Percentiles rank a stretch among this genome's conserved stretches.
Conservation (phyloP, 2,797 vertebrate genomes). For the Glossophaga mutica region DNA sequence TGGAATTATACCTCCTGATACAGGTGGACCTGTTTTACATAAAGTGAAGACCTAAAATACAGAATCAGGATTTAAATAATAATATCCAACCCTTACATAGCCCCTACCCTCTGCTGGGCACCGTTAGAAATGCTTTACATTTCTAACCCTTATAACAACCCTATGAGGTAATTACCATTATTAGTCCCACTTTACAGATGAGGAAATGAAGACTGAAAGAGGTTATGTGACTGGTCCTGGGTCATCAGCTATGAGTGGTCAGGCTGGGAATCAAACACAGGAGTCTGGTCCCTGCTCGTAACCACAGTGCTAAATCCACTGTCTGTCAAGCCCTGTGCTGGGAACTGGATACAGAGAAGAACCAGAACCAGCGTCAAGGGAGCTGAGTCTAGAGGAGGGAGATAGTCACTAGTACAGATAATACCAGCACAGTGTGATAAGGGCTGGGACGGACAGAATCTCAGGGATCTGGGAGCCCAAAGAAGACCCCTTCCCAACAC, state of each 20-base stretch:
- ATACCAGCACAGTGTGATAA: not conserved
- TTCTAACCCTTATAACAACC: not conserved
- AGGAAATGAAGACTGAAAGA: conserved; percentile 6
- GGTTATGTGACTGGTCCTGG: not conserved
- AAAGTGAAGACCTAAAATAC: not conserved
- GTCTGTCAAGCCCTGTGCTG: not conserved
- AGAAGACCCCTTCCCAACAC: not conserved
- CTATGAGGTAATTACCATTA: not conserved
- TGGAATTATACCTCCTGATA: not conserved
- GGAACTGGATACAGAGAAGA: not conserved
- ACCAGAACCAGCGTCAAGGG: not conserved
- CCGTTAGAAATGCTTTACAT: conserved; percentile 12
- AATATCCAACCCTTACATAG: not conserved
- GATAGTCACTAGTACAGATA: not conserved
- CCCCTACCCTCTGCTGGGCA: not conserved
- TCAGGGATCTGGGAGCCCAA: not conserved
- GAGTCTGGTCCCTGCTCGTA: not conserved
- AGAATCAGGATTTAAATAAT: conserved; percentile 26
- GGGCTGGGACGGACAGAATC: not conserved
- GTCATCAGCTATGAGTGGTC: not conserved
- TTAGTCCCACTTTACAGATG: conserved; percentile 11
- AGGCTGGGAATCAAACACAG: not conserved
- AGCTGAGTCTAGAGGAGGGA: not conserved
- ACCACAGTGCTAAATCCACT: not conserved
- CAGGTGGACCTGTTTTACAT: not conserved